Base-by-base conservation (phyloP, 1,140 invertebrate genomes). In the Pseudomyrmex pallidus region DNA sequence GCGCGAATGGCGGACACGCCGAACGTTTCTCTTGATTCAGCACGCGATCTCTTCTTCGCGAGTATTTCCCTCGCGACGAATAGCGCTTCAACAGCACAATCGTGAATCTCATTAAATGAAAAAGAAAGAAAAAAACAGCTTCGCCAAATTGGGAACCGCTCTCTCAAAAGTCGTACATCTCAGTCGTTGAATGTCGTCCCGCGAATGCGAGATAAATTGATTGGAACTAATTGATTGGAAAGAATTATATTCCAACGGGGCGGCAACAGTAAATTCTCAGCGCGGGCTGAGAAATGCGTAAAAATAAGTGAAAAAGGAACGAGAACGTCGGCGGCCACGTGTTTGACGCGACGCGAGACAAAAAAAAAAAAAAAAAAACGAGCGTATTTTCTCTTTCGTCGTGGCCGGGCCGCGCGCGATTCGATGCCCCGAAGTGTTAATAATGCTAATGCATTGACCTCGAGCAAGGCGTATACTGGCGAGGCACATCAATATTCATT, bases 371-470 rank as follows among this genome's bases (percentile, higher is more conserved):
- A 35, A 25, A 73, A 70, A 50, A 12, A 63, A 52, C 70, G 57
- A 13, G 59, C 48, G 70, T 74, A 20, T 82, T 74, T 74, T 82
- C 70, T 73, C 59, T 66, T 74, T 82, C 78, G 57, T 63, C 44
- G 25, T 62, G 25, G 25, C 35, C 25, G 35, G 50, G 12, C 56
- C 35, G 9, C 10, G 9, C 13, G 54, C 35, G n/a, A 66, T 52
- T 62, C 67, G 73, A 63, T 74, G 57, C 46, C 35, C 74, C 44
- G 13, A 85, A 83, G 88, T 89, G 91, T 92, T 92, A 92, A 92
- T 91, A 90, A 90, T 89, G 90, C 90, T 93, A 93, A 93, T 91
- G 89, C 89, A 90, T 87, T 89, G 89, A 90, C 89, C 90, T 82
- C 84, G 82, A 87, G 80, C 74, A 57, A 46, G 73, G 66, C 66